Base-by-base conservation (phyloP, 2,113 vertebrate genomes). In the Sula dactylatra region DNA sequence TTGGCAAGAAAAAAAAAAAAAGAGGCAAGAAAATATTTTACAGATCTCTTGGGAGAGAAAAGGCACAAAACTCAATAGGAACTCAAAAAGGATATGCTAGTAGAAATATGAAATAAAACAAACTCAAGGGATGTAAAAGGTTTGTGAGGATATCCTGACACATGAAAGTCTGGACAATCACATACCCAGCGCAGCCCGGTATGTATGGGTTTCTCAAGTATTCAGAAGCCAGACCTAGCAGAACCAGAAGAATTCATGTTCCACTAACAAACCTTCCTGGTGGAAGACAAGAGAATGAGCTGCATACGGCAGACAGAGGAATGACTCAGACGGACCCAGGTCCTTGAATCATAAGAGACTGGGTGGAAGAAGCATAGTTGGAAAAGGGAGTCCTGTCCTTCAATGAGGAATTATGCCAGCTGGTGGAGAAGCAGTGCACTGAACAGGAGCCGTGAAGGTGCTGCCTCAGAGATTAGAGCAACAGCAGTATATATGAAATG, bases 181-280 rank as follows among this genome's bases (percentile, higher is more conserved):
- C 11, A 26, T 26, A 3, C 19, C 9, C 11, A 44, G 12, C 16
- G 21, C 40, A 47, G 29, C 7, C 18, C 40, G 59, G 15, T 78
- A 27, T 0, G 0, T 74, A 9, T 1, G 0, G 34, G 16, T 34
- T 74, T 64, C 55, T 54, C 26, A 8, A 40, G 62, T n/a, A 21
- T 61, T n/a, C 49, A 54, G 54, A 77, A 86, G 24, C 22, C 34
- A 59, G 32, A 71, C 25, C 56, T 49, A 55, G 42, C 26, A 84
- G 45, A 82, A 89, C 26, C 76, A 56, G 24, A 71, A 77, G 19
- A 80, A 50, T 49, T 81, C 14, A 4, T 50, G 19, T 64, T 71
- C 26, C 16, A 21, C 11, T 31, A 20, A 16, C 19, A 76, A 5
- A 12, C 29, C 22, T 58, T 50, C 16, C 73, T 47, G 13, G 13